Evolutionary conservation across 2,888 invertebrate genomes (phyloP).

Genomic region (Melangyna quadrimaculata): DNA sequence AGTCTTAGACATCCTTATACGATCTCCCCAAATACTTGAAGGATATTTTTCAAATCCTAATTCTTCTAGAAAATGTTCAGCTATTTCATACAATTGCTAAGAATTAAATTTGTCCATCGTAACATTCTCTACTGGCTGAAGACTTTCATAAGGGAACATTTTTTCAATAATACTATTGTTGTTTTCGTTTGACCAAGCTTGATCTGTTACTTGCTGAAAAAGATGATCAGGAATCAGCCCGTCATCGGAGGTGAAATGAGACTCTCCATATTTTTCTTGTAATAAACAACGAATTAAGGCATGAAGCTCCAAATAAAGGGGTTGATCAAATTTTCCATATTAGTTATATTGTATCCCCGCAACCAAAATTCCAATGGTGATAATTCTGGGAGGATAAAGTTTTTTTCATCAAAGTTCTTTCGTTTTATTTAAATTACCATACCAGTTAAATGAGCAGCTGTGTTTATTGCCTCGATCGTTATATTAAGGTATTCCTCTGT

Average conservation of each 20-base stretch:
- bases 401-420: too few relatives aligned
- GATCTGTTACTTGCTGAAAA: slow-evolving; percentile 81
- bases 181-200: slow-evolving; percentile 20
- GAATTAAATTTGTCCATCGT: not conserved
- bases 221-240: slow-evolving; percentile 89
- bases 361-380: not conserved
- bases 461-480: not conserved
- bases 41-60: not conserved
- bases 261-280: slow-evolving; percentile 85
- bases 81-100: not conserved
- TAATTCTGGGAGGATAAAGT: not conserved
- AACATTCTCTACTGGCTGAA: not conserved
- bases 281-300: slow-evolving; percentile 88
- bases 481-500: slow-evolving; percentile 45
- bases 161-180: slow-evolving; percentile 17
- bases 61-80: not conserved
- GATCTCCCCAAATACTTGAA: not conserved
- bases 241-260: slow-evolving; percentile 82
- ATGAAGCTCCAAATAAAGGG: slow-evolving; percentile 89
- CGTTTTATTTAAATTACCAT: not conserved
- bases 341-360: slow-evolving; percentile 77
- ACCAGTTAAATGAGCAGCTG: not conserved
- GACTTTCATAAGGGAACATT: not conserved
- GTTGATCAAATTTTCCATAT: slow-evolving; percentile 86
- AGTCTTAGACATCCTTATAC: not conserved